Evolutionary conservation across 2,797 vertebrate genomes (phyloP).

Genomic region (Distichodus sexfasciatus): DNA sequence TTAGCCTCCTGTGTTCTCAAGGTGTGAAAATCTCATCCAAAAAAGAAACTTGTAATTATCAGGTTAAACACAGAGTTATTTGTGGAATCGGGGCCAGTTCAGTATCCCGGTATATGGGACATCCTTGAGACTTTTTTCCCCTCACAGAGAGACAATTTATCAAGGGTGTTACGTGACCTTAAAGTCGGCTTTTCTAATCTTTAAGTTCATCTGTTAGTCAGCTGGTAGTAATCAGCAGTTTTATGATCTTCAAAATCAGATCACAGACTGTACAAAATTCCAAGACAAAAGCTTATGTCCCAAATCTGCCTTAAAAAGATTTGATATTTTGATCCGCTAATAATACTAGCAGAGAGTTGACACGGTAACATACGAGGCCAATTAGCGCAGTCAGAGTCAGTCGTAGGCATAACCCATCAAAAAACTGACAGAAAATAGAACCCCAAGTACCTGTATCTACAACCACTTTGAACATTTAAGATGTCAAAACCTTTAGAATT

Average conservation of each 20-base stretch:
- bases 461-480: no score
- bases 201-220: no score
- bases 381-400: neutral
- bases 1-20: neutral
- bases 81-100: constrained; percentile 16
- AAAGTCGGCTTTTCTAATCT: no score
- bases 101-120: neutral
- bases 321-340: no score
- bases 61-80: constrained; percentile 16
- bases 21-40: neutral
- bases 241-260: no score
- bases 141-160: neutral
- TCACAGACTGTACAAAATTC: no score
- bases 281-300: no score
- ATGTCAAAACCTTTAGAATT: no score
- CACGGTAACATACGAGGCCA: neutral
- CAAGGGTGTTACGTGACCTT: neutral
- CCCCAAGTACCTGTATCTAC: no score
- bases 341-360: no score
- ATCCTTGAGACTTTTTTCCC: constrained; percentile 10
- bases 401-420: neutral
- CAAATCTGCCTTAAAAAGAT: no score
- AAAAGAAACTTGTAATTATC: neutral
- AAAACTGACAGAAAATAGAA: neutral
- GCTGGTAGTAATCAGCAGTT: no score